Conservation (phyloP, 2,797 vertebrate genomes). For the Eulemur albifrons region DNA sequence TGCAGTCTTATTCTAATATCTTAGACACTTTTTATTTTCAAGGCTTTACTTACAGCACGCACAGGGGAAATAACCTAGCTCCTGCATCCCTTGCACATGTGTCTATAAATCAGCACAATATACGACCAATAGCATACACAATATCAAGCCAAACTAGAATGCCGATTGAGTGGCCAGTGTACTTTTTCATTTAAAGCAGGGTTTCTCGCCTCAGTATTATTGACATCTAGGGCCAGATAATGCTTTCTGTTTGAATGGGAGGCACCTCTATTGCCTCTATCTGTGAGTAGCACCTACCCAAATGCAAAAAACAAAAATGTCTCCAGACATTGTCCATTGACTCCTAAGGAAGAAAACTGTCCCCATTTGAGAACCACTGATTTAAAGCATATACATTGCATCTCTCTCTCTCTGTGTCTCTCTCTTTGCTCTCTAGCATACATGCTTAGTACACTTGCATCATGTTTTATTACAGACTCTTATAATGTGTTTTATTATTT, state of each 20-base stretch:
- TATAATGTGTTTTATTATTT: background rate
- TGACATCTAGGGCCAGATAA: background rate
- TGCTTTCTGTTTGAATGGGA: background rate
- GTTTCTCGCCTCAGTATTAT: background rate
- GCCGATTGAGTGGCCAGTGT: background rate
- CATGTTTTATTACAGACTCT: background rate
- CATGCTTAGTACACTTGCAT: background rate
- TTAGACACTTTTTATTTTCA: slow-evolving; percentile 65
- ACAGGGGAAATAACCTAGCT: slow-evolving; percentile 57
- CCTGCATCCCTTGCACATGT: background rate
- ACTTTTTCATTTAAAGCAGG: slow-evolving; percentile 14
- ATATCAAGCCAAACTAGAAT: slow-evolving; percentile 40
- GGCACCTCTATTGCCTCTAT: background rate
- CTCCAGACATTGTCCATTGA: background rate
- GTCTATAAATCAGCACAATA: slow-evolving; percentile 45
- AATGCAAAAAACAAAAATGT: background rate
- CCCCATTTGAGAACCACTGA: background rate
- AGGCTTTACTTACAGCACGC: slow-evolving; percentile 41
- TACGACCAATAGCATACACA: slow-evolving; percentile 16
- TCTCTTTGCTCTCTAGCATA: background rate
- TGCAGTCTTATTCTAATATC: slow-evolving; percentile 51
- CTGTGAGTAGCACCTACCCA: background rate
- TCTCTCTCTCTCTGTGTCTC: background rate
- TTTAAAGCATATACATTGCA: background rate
- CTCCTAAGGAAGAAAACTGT: background rate